Base-by-base conservation (phyloP, 2,113 vertebrate species). In the Dasyornis broadbenti region DNA sequence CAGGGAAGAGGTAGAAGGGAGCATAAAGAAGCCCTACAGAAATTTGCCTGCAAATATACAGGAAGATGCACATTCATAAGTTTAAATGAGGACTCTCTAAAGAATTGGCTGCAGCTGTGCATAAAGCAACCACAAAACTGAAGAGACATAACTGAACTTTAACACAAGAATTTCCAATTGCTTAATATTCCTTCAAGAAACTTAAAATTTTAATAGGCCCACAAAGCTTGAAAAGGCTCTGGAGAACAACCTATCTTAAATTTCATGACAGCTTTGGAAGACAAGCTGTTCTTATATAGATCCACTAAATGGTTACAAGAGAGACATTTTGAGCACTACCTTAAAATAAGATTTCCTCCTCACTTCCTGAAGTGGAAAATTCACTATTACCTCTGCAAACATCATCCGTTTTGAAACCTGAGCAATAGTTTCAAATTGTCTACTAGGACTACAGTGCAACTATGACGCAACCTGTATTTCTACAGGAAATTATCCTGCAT, bases 1-100 rank as follows among this genome's bases (percentile, higher is more conserved):
- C 42, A 76, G 76, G 80, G 83, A 80, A 80, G 90, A 77, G 35
- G 22, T 9, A 57, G 13, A 89, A 20, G 18, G 30, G 16, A 90
- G 15, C 61, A 83, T n/a, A 94, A 77, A 69, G 68, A 75, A 87
- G 21, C 24, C 17, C 22, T 39, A 19, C 13, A 88, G 40, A 88
- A 79, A 87, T 69, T 72, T 82, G 23, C 13, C 12, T 79, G 31
- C 31, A 94, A 82, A 84, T 61, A 69, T 4, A 71, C 26, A 66
- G 35, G 52, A 92, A 65, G 64, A 83, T 82, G 60, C 27, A 94
- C 19, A 44, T 82, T 59, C 27, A 0, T 65, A 85, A 68, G 37
- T 80, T 95, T 82, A 91, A 87, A 88, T 59, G 63, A 93, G 54
- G 37, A 79, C 60, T 73, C 92, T 79, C 94, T 68, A 13, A 69